phyloP scores from a whole-genome alignment of 2,888 invertebrate species.

The Penaeus monodon region DNA sequence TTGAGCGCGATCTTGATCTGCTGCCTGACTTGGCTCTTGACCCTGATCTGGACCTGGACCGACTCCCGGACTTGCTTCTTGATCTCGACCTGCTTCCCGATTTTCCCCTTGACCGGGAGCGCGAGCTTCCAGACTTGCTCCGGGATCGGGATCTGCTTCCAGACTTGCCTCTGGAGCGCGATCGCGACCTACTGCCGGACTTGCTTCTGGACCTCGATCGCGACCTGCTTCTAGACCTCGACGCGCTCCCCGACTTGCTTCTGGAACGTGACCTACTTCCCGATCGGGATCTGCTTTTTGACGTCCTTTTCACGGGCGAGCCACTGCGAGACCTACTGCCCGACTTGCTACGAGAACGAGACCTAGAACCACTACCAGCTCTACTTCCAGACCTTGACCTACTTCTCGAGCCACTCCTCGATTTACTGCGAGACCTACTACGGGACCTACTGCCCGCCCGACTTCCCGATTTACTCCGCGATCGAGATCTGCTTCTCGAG shows the following conservation, averaged over 20 bases:
- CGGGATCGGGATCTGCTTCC: conserved; percentile 40
- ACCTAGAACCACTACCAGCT: conserved; percentile 17
- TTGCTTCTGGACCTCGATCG: not conserved
- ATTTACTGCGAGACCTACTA: conserved; percentile 44
- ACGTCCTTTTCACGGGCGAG: not conserved
- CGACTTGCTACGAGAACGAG: conserved; percentile 30
- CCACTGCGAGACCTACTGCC: conserved; percentile 18
- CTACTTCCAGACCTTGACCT: conserved; percentile 33
- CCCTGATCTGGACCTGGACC: conserved; percentile 41
- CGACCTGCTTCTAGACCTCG: not conserved
- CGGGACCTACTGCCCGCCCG: conserved; percentile 44
- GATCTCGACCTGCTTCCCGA: conserved; percentile 12
- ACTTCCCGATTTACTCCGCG: conserved; percentile 47
- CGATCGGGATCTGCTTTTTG: not conserved
- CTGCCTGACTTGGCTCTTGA: conserved; percentile 47
- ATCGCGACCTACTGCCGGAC: conserved; percentile 31
- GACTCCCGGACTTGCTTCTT: conserved; percentile 24
- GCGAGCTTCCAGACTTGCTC: conserved; percentile 39
- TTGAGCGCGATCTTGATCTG: conserved; percentile 29
- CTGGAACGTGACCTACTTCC: conserved; percentile 24
- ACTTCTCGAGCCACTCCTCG: conserved; percentile 20
- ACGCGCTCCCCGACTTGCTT: conserved; percentile 17
- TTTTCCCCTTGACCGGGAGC: conserved; percentile 46
- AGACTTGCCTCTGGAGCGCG: conserved; percentile 20
- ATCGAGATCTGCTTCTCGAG: conserved; percentile 41